Evolutionary conservation across 2,888 invertebrate species (phyloP), one percentile per base, ranked within the genome.

Genomic region (Melinaea marsaeus): DNA sequence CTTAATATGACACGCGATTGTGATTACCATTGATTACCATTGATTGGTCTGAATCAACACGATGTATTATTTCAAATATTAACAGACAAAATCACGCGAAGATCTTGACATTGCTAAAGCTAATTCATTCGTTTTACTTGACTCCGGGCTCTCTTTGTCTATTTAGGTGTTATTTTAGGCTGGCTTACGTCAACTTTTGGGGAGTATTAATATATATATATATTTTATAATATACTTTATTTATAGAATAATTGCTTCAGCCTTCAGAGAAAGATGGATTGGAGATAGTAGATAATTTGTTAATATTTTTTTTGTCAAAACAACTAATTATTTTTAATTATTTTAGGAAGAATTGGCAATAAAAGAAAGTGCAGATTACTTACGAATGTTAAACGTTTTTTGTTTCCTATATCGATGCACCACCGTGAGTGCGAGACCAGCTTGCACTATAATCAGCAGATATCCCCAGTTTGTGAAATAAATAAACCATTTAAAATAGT

Each of bases 381-480:
- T 74, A 90, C 89, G 67, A 59, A 81, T 74, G 66, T 76, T 79
- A 48, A 80, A 79, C 35, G 72, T 71, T 68, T 83, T 84, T 64
- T 84, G 79, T 45, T 75, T 70, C 67, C 83, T 77, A 79, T 89
- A 92, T 37, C 88, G 83, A 62, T 88, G 86, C 0, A 92, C 92
- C 0, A 93, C 84, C 2, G 82, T 77, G 0, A 91, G 81, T 0
- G 91, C 93, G 0, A 94, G 75, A 0, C 92, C 76, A 0, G 94
- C 86, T 74, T 95, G 95, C 2, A 91, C 62, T 0, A 90, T 83
- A 66, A 94, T 93, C 56, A 93, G 71, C 9, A 92, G 75, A 75
- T 92, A 92, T 47, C 94, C 95, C 95, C 95, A 95, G 80, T 95
- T 94, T 11, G 95, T 95, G 73, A 95, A 91, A 79, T 94, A 95